Conservation (phyloP, 2,113 vertebrate genomes). For the Bucco capensis region DNA sequence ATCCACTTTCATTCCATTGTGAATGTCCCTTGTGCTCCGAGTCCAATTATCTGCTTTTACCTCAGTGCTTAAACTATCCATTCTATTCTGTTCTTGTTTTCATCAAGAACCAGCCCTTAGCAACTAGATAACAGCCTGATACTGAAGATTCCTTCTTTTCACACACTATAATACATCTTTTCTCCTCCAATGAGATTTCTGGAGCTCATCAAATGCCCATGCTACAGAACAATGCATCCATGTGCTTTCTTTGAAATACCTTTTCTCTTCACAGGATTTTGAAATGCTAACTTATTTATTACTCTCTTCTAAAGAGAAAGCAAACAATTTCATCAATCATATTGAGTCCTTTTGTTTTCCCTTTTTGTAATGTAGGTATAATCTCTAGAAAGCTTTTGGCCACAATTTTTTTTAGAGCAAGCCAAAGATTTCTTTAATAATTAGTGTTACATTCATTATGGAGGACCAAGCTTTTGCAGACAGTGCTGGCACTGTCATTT, state of each 20-base stretch:
- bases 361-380: neutral
- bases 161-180: slow-evolving; percentile 42
- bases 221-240: slow-evolving; percentile 16
- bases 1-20: slow-evolving; percentile 34
- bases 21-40: slow-evolving; percentile 7
- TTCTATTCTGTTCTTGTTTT: slow-evolving; percentile 53
- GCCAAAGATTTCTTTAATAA: neutral
- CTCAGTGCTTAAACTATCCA: slow-evolving; percentile 22
- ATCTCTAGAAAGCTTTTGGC: neutral
- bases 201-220: slow-evolving; percentile 20
- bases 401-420: neutral
- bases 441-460: neutral
- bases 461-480: neutral
- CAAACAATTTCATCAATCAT: slow-evolving; percentile 44
- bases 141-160: slow-evolving; percentile 48
- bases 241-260: slow-evolving; percentile 16
- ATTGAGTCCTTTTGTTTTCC: slow-evolving; percentile 2
- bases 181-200: slow-evolving; percentile 45
- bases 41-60: slow-evolving; percentile 56
- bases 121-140: slow-evolving; percentile 36
- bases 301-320: slow-evolving; percentile 8
- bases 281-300: slow-evolving; percentile 48
- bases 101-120: slow-evolving; percentile 34
- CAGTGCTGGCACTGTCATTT: neutral
- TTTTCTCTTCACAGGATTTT: slow-evolving; percentile 29